Percentiles rank a stretch among this genome's conserved stretches.
Evolutionary conservation across 2,797 vertebrate genomes (phyloP).

Genomic region (Serranus cabrilla): DNA sequence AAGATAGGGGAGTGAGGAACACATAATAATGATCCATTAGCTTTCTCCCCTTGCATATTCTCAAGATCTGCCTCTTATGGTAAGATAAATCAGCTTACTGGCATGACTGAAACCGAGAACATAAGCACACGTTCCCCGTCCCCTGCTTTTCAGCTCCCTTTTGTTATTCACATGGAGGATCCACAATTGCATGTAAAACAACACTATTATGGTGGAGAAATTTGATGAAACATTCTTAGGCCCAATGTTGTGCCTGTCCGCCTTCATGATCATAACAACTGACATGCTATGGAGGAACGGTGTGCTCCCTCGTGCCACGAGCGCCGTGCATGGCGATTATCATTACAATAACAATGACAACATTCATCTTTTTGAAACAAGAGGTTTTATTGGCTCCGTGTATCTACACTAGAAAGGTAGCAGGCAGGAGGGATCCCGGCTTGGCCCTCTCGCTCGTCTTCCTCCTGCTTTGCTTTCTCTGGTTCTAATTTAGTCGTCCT

Average conservation of each 20-base stretch:
- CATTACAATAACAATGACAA: constrained; percentile 72
- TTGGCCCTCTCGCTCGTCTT: constrained; percentile 32
- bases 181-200: constrained; percentile 66
- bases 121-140: constrained; percentile 33
- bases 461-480: constrained; percentile 56
- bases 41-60: constrained; percentile 71
- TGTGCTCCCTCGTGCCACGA: constrained; percentile 39
- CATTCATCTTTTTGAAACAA: constrained; percentile 66
- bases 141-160: constrained; percentile 33
- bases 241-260: constrained; percentile 34
- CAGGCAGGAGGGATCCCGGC: constrained; percentile 50
- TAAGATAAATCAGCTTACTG: constrained; percentile 65
- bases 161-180: constrained; percentile 55
- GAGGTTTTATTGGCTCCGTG: constrained; percentile 52
- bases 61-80: constrained; percentile 61
- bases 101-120: constrained; percentile 64
- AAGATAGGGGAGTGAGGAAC: constrained; percentile 64
- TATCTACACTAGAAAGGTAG: constrained; percentile 45
- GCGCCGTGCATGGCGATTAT: constrained; percentile 48
- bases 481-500: constrained; percentile 81
- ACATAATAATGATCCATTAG: constrained; percentile 75
- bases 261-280: constrained; percentile 57
- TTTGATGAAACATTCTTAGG: constrained; percentile 59
- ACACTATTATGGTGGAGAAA: constrained; percentile 63
- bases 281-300: constrained; percentile 44